Evolutionary conservation across 1,140 invertebrate species (phyloP).

Genomic region (Cyphomyrmex costatus): DNA sequence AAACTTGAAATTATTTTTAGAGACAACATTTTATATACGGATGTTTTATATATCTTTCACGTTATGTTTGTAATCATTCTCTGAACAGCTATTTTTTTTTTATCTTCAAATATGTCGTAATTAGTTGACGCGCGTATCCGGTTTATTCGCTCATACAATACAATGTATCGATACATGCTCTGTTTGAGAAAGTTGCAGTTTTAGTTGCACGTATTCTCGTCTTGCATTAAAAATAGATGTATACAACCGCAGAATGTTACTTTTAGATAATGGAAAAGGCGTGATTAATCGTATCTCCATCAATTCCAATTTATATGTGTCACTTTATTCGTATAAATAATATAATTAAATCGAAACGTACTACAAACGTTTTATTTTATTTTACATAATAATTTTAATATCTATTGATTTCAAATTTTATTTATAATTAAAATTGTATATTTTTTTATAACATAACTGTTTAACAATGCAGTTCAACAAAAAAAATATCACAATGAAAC

Average conservation of each 20-base stretch:
- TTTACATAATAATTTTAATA: neutral
- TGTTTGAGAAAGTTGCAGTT: slow-evolving; percentile 4
- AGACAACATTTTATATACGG: neutral
- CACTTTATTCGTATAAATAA: neutral
- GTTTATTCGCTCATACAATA: neutral
- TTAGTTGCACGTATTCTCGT: neutral
- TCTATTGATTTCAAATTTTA: neutral
- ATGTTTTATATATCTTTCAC: neutral
- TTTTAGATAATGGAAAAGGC: slow-evolving; percentile 25
- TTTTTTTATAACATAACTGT: neutral
- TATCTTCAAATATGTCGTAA: slow-evolving; percentile 17
- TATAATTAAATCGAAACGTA: neutral
- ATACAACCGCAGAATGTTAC: neutral
- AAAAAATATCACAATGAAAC: no score
- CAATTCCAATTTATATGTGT: slow-evolving; percentile 14
- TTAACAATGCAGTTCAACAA: no score
- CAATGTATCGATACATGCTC: neutral
- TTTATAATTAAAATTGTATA: neutral
- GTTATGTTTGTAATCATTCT: neutral
- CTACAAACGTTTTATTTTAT: neutral
- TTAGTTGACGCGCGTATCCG: neutral
- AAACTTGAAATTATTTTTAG: slow-evolving; percentile 31
- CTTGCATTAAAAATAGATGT: slow-evolving; percentile 32
- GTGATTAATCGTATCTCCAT: neutral
- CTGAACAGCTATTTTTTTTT: neutral